A percentile compares a stretch with the other conserved stretches of the same genome.
Evolutionary conservation across 1,140 invertebrate genomes (phyloP).

Genomic region (Mya arenaria): DNA sequence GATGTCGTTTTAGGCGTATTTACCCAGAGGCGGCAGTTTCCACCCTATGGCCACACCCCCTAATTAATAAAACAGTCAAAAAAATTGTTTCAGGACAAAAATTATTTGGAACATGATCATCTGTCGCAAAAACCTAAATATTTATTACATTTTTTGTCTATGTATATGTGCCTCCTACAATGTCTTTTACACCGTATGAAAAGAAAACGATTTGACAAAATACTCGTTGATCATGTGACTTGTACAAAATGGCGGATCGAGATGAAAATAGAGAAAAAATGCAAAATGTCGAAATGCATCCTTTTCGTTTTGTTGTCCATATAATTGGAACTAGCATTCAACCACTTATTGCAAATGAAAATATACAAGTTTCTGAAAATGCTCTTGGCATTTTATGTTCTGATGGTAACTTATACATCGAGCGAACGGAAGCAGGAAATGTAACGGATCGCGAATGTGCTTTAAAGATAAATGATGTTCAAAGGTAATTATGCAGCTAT

Average conservation of each 20-base stretch:
- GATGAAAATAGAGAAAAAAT: neutral
- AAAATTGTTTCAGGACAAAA: too few species aligned
- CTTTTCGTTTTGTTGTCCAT: neutral
- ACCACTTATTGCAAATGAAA: too few species aligned
- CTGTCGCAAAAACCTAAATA: too few species aligned
- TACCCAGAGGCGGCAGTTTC: too few species aligned
- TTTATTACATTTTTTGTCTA: too few species aligned
- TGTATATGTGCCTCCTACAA: too few species aligned
- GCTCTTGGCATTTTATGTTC: neutral
- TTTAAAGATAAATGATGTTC: neutral
- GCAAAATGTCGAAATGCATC: neutral
- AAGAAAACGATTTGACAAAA: too few species aligned
- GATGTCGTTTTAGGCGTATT: too few species aligned
- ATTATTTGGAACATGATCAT: too few species aligned
- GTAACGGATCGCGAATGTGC: neutral
- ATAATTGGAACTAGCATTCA: neutral
- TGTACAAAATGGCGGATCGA: conserved; percentile 44
- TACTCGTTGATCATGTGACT: conserved; percentile 48
- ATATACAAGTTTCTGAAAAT: neutral
- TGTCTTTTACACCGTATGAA: too few species aligned
- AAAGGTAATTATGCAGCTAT: neutral
- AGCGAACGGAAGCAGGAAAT: neutral
- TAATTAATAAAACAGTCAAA: too few species aligned
- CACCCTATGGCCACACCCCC: too few species aligned
- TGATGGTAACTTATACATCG: neutral